phyloP scores from a whole-genome alignment of 2,797 vertebrate genomes.

The Staurois parvus region DNA sequence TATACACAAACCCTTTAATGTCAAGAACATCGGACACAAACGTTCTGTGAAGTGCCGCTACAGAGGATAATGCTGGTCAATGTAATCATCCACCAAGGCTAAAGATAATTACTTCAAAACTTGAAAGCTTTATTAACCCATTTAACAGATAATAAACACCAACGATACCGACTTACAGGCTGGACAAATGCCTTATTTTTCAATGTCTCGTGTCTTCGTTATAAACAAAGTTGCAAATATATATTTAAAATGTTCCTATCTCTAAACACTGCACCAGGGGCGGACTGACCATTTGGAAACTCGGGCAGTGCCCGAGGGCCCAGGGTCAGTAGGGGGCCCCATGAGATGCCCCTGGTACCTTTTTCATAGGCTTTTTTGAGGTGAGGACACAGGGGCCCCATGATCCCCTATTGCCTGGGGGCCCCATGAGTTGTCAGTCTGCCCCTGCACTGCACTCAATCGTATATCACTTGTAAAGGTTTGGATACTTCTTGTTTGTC shows the following conservation, averaged over 20 bases:
- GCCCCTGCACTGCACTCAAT: too few relatives aligned
- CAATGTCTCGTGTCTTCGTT: background rate
- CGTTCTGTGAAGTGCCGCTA: background rate
- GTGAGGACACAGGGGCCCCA: too few relatives aligned
- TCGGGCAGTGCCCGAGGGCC: too few relatives aligned
- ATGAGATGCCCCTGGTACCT: too few relatives aligned
- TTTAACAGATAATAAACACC: background rate
- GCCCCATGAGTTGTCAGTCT: too few relatives aligned
- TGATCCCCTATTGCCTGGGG: too few relatives aligned
- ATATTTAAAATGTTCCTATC: too few relatives aligned
- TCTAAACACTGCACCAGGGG: too few relatives aligned
- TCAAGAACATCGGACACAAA: background rate
- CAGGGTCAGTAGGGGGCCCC: too few relatives aligned
- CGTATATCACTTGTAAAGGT: background rate
- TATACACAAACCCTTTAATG: background rate
- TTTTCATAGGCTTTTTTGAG: too few relatives aligned
- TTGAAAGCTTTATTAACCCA: background rate
- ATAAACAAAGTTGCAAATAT: too few relatives aligned
- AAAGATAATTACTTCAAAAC: background rate
- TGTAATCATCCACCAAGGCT: background rate
- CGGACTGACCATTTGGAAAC: too few relatives aligned
- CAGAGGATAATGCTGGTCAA: background rate
- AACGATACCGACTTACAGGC: background rate
- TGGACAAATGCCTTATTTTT: background rate
- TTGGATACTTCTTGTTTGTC: background rate